A percentile compares a stretch with the other conserved stretches of the same genome.
These are phyloP conservation scores for Cyprinodon diabolis DNA, from an alignment of 2,797 vertebrate species.

Conservation along the genomic window DNA sequence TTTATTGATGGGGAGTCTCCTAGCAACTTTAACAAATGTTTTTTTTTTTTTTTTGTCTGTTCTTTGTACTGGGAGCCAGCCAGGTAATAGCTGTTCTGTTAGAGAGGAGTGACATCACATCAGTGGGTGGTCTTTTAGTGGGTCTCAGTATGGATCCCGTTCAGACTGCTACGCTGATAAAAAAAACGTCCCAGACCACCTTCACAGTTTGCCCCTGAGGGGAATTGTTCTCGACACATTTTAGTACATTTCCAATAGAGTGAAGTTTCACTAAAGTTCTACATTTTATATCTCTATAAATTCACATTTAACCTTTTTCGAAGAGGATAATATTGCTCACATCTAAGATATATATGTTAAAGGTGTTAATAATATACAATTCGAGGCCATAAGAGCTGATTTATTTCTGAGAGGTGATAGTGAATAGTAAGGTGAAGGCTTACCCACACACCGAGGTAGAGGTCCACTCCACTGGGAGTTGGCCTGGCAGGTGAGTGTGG, in stretches of 20 bases:
- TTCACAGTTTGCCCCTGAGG: not conserved
- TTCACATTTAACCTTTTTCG: not conserved
- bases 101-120: not conserved
- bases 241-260: not conserved
- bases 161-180: not conserved
- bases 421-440: constrained; percentile 61
- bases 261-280: not conserved
- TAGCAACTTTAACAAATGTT: not conserved
- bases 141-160: not conserved
- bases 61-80: not conserved
- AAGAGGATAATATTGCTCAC: not conserved
- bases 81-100: not conserved
- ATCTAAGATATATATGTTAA: not conserved
- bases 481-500: constrained; percentile 87
- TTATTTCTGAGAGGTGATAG: not conserved
- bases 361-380: not conserved
- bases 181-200: not conserved
- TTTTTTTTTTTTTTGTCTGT: not conserved
- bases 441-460: constrained; percentile 93
- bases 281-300: not conserved
- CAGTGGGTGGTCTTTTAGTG: not conserved
- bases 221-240: not conserved
- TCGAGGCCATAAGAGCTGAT: not conserved
- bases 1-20: no score
- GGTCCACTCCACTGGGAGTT: constrained; percentile 90